Evolutionary conservation across 1,140 invertebrate genomes (phyloP).

Genomic region (Asobara japonica): DNA sequence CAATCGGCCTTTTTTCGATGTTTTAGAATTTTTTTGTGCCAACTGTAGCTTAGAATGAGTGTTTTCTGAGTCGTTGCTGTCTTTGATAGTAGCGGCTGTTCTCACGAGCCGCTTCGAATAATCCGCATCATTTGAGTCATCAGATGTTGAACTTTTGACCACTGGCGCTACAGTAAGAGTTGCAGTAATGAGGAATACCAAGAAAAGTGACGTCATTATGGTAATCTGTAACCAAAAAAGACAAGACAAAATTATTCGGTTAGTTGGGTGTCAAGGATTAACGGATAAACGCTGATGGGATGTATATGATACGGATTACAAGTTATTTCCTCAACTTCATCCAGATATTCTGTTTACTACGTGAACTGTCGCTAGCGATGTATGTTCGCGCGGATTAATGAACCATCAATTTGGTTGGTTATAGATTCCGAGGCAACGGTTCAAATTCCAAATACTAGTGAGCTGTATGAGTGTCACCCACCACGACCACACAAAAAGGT

Average conservation of each 20-base stretch:
- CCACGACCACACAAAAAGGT: no score
- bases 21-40: conserved; percentile 2
- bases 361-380: no score
- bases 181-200: conserved; percentile 27
- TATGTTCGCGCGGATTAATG: no score
- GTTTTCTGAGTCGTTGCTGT: not conserved
- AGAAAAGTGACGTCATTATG: conserved; percentile 31
- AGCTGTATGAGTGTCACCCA: no score
- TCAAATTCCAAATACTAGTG: no score
- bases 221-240: conserved; percentile 29
- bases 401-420: no score
- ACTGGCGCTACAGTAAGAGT: conserved; percentile 20
- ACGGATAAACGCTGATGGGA: no score
- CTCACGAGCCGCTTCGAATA: conserved; percentile 21
- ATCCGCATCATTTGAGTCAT: conserved; percentile 13
- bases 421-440: no score
- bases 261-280: no score
- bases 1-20: conserved; percentile 40
- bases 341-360: no score
- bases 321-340: no score
- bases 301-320: no score
- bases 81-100: conserved; percentile 15
- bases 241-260: not conserved
- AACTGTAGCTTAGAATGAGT: not conserved
- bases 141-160: conserved; percentile 4